Evolutionary conservation across 37 sponge, comb jelly and placozoan species (phyloP).

Genomic region (Bolinopsis microptera): DNA sequence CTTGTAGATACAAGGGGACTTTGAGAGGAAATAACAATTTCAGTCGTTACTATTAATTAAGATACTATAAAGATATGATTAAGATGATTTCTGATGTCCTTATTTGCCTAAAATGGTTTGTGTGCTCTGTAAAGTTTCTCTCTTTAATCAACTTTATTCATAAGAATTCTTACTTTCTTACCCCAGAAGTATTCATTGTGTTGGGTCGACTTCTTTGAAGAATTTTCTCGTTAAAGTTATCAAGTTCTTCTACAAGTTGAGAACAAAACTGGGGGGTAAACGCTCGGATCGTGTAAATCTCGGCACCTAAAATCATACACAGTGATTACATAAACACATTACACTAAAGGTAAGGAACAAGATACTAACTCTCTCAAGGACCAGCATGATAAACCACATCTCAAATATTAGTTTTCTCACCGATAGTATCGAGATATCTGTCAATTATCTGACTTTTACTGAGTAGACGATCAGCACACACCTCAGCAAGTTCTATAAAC

Average conservation of each 20-base stretch:
- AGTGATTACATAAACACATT: too few species aligned
- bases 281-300: neutral
- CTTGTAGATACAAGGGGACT: too few species aligned
- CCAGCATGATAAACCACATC: too few species aligned
- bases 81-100: too few species aligned
- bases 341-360: too few species aligned
- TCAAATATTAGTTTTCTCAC: too few species aligned
- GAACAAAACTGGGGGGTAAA: neutral
- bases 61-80: neutral
- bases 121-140: too few species aligned
- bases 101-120: too few species aligned
- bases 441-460: neutral
- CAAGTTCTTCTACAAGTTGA: neutral
- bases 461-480: neutral
- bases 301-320: too few species aligned
- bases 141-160: neutral
- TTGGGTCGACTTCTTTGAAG: constrained; percentile 78
- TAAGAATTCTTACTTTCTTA: constrained; percentile 48
- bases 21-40: too few species aligned
- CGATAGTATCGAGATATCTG: neutral
- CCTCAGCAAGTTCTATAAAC: neutral
- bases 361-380: too few species aligned
- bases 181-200: constrained; percentile 84
- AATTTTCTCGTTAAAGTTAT: neutral
- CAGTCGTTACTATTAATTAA: too few species aligned